Evolutionary conservation across 2,888 invertebrate genomes (phyloP), one percentile per base, ranked within the genome.

Genomic region (Eilema caniola): DNA sequence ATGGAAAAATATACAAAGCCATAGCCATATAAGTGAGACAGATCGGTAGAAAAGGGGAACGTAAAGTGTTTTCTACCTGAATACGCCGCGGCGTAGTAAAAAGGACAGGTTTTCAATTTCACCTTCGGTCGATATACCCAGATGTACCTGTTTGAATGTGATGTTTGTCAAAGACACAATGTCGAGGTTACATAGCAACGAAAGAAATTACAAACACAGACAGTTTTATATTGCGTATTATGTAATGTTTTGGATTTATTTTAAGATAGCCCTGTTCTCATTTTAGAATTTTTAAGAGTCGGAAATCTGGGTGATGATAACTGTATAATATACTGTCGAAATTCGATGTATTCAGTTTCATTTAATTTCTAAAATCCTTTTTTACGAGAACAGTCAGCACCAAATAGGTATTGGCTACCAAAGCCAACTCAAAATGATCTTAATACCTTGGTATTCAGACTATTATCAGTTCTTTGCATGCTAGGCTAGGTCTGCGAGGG

Each of bases 71-170:
- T 62, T 37, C 37, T 37, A 37, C 24, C 33, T 33, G 23, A 23
- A 23, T 37, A 62, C 37, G 37, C 7, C 14, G 24, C 37, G 24
- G 14, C 8, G 33, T 5, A 20, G 7, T 47, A 20, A 53, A 53
- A 53, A 53, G 53, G 53, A 53, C 53, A n/a, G n/a, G 53, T 53
- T 53, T 53, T 53, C 53, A 53, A 53, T 53, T n/a, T 53, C 53
- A n/a, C 53, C 8, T 53, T 47, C 12, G 53, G 53, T 53, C 53
- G 53, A 53, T 60, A 14, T 37, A 14, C 2, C 14, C 37, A 62
- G 53, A 53, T 60, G 7, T 37, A 14, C 2, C 14, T 62, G 37
- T 7, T 2, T 16, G 24, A 2, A 25, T 37, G 24, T 41, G 11
- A 25, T 62, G 16, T 62, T 41, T 25, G 20, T 62, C 25, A 62